phyloP scores from a whole-genome alignment of 2,113 vertebrate species.

The Lutjanus erythropterus region DNA sequence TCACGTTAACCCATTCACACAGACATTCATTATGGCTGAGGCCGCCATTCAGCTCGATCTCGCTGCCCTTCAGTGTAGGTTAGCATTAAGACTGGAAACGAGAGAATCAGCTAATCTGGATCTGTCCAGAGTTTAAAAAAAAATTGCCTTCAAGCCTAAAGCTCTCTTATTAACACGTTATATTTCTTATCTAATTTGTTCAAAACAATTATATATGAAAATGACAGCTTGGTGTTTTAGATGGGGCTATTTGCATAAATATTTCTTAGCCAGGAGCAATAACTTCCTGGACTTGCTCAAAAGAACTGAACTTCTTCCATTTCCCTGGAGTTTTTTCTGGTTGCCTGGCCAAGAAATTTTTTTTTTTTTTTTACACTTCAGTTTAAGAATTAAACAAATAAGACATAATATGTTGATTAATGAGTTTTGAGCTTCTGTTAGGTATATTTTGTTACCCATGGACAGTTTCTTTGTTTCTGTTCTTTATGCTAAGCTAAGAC shows the following conservation, averaged over 20 bases:
- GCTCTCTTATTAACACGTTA: neutral
- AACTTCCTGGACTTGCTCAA: too few species aligned
- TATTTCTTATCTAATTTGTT: neutral
- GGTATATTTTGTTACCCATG: neutral
- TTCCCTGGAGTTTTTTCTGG: too few species aligned
- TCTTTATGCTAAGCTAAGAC: neutral
- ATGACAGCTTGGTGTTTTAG: neutral
- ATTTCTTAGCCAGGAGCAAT: neutral
- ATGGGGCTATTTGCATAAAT: neutral
- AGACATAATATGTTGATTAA: neutral
- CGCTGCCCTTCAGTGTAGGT: neutral
- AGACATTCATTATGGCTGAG: too few species aligned
- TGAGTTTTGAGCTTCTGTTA: neutral
- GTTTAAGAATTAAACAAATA: slow-evolving; percentile 2
- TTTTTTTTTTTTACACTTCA: neutral
- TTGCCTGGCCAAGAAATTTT: too few species aligned
- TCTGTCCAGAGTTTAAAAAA: neutral
- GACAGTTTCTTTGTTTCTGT: neutral
- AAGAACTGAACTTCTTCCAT: too few species aligned
- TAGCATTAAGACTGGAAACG: neutral
- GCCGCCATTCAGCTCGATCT: too few species aligned
- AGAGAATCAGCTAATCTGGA: neutral
- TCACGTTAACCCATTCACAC: too few species aligned
- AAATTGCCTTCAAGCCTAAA: neutral
- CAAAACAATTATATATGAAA: too few species aligned